Evolutionary conservation across 2,113 vertebrate genomes (phyloP), one percentile per base, ranked within the genome.

Genomic region (Megaleporinus macrocephalus): DNA sequence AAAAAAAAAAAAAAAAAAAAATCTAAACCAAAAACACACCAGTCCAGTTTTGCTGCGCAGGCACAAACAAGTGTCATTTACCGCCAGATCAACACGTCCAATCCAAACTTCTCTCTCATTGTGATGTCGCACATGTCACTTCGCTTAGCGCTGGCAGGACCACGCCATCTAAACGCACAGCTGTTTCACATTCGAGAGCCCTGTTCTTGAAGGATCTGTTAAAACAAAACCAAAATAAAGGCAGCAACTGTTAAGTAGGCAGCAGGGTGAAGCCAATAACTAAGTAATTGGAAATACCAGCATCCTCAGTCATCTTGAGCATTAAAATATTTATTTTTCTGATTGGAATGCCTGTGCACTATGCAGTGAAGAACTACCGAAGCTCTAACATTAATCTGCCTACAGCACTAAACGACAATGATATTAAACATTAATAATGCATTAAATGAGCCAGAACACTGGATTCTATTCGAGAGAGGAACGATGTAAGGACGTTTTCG

Each of bases 151-250:
- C 51, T 55, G 30, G 53, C 33, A 29, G 69, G 63, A 62, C 61
- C 15, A 3, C 63, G 20, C 26, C 12, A 13, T 20, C 22, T 36
- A 57, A 77, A 33, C 59, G 26, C n/a, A 36, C 68, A 26, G 71
- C 10, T 1, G 59, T 33, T 73, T 80, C 84, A 86, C 85, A 86
- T 83, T n/a, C 85, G 85, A 81, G 85, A 86, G 69, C 85, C 85
- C 80, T 86, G 85, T 81, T 86, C 85, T 55, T 86, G 85, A 78
- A 86, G 85, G 59, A 86, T 86, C 85, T 86, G 78, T 70, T 13
- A 33, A 78, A 68, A 13, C 15, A 77, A 68, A 11, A n/a, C n/a
- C n/a, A n/a, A n/a, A n/a, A n/a, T n/a, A n/a, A 81, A n/a, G 65
- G 9, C 0, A 57, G 24, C 29, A 63, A 75, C 16, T 0, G 41